Percentiles rank a stretch among this genome's conserved stretches.
Evolutionary conservation across 2,113 vertebrate genomes (phyloP).

Genomic region (Mixornis gularis): DNA sequence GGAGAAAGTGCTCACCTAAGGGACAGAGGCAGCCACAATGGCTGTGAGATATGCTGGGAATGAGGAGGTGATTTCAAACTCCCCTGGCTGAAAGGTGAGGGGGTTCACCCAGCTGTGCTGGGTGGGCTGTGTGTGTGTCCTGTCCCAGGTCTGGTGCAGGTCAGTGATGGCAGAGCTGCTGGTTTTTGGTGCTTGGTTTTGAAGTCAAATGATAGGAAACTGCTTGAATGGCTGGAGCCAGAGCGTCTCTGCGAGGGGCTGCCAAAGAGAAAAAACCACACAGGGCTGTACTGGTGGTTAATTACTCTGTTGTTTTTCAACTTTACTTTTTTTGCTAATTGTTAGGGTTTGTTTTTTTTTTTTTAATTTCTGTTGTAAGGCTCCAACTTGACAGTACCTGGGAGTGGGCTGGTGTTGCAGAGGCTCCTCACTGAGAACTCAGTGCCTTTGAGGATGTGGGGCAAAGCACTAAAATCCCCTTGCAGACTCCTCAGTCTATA

Average conservation of each 20-base stretch:
- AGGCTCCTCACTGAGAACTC: background rate
- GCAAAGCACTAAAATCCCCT: background rate
- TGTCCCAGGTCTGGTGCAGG: accelerated
- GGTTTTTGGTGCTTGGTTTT: background rate
- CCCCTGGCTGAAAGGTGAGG: background rate
- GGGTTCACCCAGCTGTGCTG: accelerated
- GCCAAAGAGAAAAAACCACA: background rate
- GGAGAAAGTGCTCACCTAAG: background rate
- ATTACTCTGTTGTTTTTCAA: slow-evolving; percentile 16
- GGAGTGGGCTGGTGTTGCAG: background rate
- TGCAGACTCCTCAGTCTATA: accelerated
- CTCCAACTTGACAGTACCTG: background rate
- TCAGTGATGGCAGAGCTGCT: background rate
- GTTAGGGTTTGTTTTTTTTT: background rate
- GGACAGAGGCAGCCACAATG: accelerated
- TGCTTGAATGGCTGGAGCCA: slow-evolving; percentile 36
- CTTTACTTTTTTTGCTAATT: background rate
- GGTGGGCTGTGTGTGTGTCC: background rate
- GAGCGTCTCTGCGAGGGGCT: background rate
- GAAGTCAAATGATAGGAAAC: slow-evolving; percentile 43
- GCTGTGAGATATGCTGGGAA: background rate
- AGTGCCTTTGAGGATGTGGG: accelerated
- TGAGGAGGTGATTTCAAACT: background rate
- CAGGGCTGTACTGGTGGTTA: background rate
- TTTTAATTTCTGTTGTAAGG: background rate